phyloP scores from a whole-genome alignment of 1,140 invertebrate species.

The Yoshiicerus persimilis region DNA sequence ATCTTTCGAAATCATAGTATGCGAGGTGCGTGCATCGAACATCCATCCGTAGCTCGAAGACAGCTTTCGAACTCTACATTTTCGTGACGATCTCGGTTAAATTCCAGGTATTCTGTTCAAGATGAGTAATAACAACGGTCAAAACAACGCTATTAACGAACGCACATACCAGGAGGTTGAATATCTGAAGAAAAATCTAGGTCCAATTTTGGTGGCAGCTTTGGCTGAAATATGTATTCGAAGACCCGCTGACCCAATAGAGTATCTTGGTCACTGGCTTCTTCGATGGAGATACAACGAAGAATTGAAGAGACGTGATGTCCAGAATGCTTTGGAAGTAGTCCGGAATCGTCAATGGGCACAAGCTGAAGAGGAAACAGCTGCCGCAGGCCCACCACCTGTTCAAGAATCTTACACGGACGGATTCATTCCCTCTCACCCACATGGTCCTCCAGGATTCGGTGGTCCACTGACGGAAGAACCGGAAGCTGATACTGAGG shows the following conservation, averaged over 20 bases:
- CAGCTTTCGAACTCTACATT: not conserved
- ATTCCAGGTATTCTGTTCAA: not conserved
- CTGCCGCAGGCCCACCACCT: not conserved
- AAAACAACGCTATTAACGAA: not conserved
- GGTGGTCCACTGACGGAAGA: not conserved
- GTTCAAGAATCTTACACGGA: not conserved
- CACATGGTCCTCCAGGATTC: conserved; percentile 31
- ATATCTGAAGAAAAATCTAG: conserved; percentile 46
- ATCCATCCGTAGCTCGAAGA: too few species aligned
- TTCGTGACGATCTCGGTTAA: not conserved
- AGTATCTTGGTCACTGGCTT: conserved; percentile 48
- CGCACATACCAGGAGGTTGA: conserved; percentile 45
- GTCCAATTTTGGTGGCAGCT: conserved; percentile 46
- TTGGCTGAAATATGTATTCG: conserved; percentile 47
- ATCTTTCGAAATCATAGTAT: too few species aligned
- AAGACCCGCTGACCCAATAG: conserved; percentile 45
- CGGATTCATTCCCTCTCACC: conserved; percentile 26
- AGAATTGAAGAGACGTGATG: conserved; percentile 45
- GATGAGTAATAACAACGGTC: not conserved
- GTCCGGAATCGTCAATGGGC: conserved; percentile 30
- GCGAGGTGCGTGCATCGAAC: too few species aligned
- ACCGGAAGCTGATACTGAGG: not conserved
- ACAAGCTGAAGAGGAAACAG: not conserved
- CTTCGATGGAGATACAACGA: conserved; percentile 48
- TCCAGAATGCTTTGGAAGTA: conserved; percentile 46